Percentiles rank a stretch among this genome's conserved stretches.
Conservation (phyloP, 2,888 invertebrate genomes). For the Allophyes oxyacanthae region DNA sequence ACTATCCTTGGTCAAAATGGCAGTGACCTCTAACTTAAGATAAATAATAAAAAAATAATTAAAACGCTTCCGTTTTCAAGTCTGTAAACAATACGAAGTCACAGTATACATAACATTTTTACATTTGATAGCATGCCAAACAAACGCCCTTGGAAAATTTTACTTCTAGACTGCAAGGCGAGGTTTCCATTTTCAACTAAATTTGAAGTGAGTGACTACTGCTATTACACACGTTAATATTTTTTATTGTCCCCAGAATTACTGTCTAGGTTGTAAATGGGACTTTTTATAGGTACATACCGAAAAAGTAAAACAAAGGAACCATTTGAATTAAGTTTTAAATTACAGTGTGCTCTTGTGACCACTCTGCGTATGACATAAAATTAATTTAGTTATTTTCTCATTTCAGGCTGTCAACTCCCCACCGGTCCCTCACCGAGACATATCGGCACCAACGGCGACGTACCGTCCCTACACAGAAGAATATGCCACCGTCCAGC, state of each 20-base stretch:
- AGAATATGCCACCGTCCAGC: conserved; percentile 78
- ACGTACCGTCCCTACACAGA: conserved; percentile 81
- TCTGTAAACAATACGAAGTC: conserved; percentile 42
- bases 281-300: conserved; percentile 19
- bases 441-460: conserved; percentile 72
- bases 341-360: conserved; percentile 10
- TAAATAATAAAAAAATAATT: conserved; percentile 31
- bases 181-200: conserved; percentile 46
- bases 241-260: conserved; percentile 16
- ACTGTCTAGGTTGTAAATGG: conserved; percentile 14
- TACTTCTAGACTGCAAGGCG: conserved; percentile 75
- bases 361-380: conserved; percentile 10
- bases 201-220: conserved; percentile 29
- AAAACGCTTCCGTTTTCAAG: conserved; percentile 34
- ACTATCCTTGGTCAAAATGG: conserved; percentile 23
- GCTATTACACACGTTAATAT: conserved; percentile 8
- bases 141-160: conserved; percentile 72
- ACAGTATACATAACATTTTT: conserved; percentile 63
- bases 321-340: conserved; percentile 21
- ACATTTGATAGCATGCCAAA: conserved; percentile 77
- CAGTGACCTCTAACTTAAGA: conserved; percentile 42
- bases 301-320: conserved; percentile 10
- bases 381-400: conserved; percentile 33
- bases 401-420: conserved; percentile 87
- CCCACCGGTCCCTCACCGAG: conserved; percentile 83